A percentile compares a stretch with the other conserved stretches of the same genome.
Evolutionary conservation across 2,113 vertebrate genomes (phyloP).

Genomic region (Xiphophorus couchianus): DNA sequence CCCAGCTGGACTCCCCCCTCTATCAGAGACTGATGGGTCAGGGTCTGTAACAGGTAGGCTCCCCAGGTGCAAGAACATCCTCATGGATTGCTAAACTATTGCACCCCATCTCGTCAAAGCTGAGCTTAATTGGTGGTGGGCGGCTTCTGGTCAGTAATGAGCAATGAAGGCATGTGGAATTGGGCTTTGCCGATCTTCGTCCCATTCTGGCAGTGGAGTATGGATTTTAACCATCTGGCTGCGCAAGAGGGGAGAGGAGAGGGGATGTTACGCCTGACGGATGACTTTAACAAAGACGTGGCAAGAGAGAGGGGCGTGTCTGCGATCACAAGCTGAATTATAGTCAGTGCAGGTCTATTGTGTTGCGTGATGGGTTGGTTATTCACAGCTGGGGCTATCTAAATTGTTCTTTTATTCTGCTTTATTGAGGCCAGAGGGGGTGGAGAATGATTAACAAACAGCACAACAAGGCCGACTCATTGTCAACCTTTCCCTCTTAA

Average conservation of each 20-base stretch:
- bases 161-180: constrained; percentile 59
- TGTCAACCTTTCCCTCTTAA: constrained; percentile 75
- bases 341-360: constrained; percentile 84
- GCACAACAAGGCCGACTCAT: constrained; percentile 70
- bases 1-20: constrained; percentile 68
- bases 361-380: constrained; percentile 78
- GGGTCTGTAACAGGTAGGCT: constrained; percentile 85
- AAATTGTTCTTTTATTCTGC: constrained; percentile 85
- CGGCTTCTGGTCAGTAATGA: constrained; percentile 86
- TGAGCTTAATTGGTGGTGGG: constrained; percentile 92
- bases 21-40: constrained; percentile 74
- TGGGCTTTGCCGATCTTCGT: constrained; percentile 34
- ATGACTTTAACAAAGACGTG: constrained; percentile 88
- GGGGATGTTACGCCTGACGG: constrained; percentile 81
- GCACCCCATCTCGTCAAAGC: constrained; percentile 86
- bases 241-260: constrained; percentile 53
- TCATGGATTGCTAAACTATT: constrained; percentile 84
- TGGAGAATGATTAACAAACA: constrained; percentile 81
- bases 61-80: constrained; percentile 87
- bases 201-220: constrained; percentile 88
- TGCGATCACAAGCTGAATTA: constrained; percentile 89
- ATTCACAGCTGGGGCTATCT: constrained; percentile 84
- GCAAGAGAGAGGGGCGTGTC: constrained; percentile 87
- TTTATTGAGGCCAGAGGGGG: constrained; percentile 84
- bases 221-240: constrained; percentile 98